Conservation (phyloP, 2,888 invertebrate species). For the Sisyra terminalis region DNA sequence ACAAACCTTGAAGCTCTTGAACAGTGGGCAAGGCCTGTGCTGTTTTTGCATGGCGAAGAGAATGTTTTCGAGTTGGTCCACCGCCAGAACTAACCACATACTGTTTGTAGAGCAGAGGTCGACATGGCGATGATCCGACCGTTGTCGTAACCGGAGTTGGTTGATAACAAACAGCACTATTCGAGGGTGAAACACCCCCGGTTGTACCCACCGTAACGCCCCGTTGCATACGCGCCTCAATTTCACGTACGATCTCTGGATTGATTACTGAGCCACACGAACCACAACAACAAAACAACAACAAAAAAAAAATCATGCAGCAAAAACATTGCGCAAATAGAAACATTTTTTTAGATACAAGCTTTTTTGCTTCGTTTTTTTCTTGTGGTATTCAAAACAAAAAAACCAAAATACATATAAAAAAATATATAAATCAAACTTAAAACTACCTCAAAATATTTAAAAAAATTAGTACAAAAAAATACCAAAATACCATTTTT, state of each 20-base stretch:
- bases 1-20: conserved; percentile 57
- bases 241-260: conserved; percentile 76
- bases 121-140: conserved; percentile 3
- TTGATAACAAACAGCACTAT: conserved; percentile 38
- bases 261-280: conserved; percentile 54
- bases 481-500: no score
- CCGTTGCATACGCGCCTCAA: conserved; percentile 69
- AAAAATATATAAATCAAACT: no score
- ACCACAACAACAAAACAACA: conserved; percentile 15
- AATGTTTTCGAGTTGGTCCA: conserved; percentile 32
- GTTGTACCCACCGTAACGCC: conserved; percentile 3
- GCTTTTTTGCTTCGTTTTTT: background rate
- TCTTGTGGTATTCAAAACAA: background rate
- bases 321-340: conserved; percentile 18
- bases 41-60: conserved; percentile 32
- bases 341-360: background rate
- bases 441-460: no score
- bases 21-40: conserved; percentile 42
- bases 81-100: conserved; percentile 4
- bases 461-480: no score
- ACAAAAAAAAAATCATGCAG: conserved; percentile 18
- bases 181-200: background rate
- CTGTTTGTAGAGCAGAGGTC: conserved; percentile 11
- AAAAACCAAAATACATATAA: no score
- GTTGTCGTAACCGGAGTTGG: conserved; percentile 41